Evolutionary conservation across 2,797 vertebrate species (phyloP).

Genomic region (Phalloptychus januarius): DNA sequence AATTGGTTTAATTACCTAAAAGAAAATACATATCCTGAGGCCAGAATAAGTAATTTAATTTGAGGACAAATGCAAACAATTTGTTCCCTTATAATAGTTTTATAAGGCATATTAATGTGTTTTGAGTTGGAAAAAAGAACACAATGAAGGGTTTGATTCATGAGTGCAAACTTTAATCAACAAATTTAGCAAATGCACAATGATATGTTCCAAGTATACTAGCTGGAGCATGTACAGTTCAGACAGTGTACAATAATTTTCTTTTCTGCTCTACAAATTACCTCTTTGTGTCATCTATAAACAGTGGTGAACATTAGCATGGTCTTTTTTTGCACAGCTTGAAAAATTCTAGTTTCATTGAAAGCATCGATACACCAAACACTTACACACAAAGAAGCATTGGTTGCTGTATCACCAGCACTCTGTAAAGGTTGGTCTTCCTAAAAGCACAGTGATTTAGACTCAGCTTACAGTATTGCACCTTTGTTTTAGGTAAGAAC

Average conservation of each 20-base stretch:
- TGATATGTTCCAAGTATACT: constrained; percentile 56
- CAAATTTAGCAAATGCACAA: constrained; percentile 62
- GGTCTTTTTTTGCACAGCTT: constrained; percentile 29
- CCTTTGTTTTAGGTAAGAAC: constrained; percentile 56
- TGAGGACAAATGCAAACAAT: neutral
- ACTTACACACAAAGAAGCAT: constrained; percentile 57
- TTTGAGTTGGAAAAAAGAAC: neutral
- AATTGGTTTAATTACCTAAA: neutral
- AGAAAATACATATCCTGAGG: neutral
- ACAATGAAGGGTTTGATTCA: constrained; percentile 30
- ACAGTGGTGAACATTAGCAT: constrained; percentile 21
- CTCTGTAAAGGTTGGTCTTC: constrained; percentile 60
- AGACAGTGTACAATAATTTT: neutral
- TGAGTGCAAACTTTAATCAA: constrained; percentile 82
- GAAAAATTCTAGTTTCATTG: constrained; percentile 38
- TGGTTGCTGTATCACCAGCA: constrained; percentile 30
- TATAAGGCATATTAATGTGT: neutral
- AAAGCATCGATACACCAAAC: constrained; percentile 38
- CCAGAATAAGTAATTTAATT: neutral
- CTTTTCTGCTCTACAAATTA: neutral
- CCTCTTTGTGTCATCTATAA: constrained; percentile 7
- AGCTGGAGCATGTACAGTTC: constrained; percentile 43
- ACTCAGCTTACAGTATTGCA: constrained; percentile 56
- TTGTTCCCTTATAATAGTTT: neutral
- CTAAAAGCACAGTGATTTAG: constrained; percentile 82